Evolutionary conservation across 2,888 invertebrate genomes (phyloP), one percentile per base, ranked within the genome.

Genomic region (Schizaphis graminum): DNA sequence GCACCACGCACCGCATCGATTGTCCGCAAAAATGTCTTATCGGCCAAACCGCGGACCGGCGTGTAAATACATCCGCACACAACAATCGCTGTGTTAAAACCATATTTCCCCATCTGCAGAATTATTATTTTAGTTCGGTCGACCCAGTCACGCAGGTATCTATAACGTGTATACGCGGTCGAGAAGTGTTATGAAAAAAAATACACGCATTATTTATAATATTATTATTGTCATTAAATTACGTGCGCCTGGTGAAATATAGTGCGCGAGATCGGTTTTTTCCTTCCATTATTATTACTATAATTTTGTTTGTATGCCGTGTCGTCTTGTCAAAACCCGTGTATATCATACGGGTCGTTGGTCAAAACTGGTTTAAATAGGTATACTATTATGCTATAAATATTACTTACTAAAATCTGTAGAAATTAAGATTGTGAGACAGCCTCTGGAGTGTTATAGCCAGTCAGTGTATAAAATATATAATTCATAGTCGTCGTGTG

Each of bases 281-380:
- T 91, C 44, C n/a, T 28, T 24, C 77, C n/a, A 3, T 91, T 91
- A 84, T 91, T 89, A 61, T 90, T 53, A n/a, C 86, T 26, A 21
- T 56, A 28, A 28, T 67, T 16, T 41, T 28, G n/a, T 35, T 3
- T 24, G 16, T 41, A 53, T 44, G n/a, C 61, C 86, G 86, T 61
- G 91, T 87, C 61, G 57, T 77, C 92, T 92, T 92, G 61, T 92
- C 92, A 87, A 67, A 67, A 89, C 61, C 53, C n/a, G 28, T 41
- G 41, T 56, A 67, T 49, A 35, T 84, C 49, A 89, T 93, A 93
- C 92, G 92, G 89, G 89, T 89, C 92, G n/a, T 89, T 77, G 89
- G 88, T 77, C 88, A 11, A 89, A 93, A 93, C 92, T 89, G 88
- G 92, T 93, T 93, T 88, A 41, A 77, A 84, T 90, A 47, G 44